These are phyloP conservation scores for Dinoponera quadriceps DNA, from an alignment of 1,140 invertebrate genomes.

Conservation along the genomic window DNA sequence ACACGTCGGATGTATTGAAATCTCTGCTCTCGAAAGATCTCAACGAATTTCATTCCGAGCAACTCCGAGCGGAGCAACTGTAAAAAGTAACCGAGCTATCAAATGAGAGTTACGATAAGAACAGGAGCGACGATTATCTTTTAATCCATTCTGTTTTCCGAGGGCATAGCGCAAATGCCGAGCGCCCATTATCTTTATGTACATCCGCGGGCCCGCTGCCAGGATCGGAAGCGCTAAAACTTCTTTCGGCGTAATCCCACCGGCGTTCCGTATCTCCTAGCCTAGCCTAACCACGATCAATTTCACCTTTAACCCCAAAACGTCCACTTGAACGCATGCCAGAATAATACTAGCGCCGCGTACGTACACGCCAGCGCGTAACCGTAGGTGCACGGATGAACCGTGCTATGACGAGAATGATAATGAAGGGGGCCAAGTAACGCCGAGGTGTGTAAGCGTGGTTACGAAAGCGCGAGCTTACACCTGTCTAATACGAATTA, in stretches of 20 bases:
- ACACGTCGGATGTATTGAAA: neutral
- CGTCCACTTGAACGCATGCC: slow-evolving; percentile 77
- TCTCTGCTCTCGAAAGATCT: neutral
- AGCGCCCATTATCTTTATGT: slow-evolving; percentile 16
- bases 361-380: neutral
- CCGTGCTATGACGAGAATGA: slow-evolving; percentile 39
- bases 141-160: neutral
- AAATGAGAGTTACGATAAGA: neutral
- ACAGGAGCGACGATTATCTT: neutral
- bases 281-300: slow-evolving; percentile 51
- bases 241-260: slow-evolving; percentile 73
- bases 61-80: too few species aligned
- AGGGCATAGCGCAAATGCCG: neutral
- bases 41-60: neutral
- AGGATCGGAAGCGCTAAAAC: slow-evolving; percentile 75
- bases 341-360: slow-evolving; percentile 63
- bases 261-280: neutral
- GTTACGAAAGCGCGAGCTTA: neutral
- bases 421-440: slow-evolving; percentile 22
- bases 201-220: slow-evolving; percentile 72
- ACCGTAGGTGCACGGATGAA: slow-evolving; percentile 35
- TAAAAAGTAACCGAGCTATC: neutral
- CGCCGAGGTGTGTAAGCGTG: neutral
- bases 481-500: neutral
- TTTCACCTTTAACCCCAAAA: slow-evolving; percentile 56